These are phyloP conservation scores for Colaptes auratus DNA, from an alignment of 2,113 vertebrate genomes.

Conservation along the genomic window DNA sequence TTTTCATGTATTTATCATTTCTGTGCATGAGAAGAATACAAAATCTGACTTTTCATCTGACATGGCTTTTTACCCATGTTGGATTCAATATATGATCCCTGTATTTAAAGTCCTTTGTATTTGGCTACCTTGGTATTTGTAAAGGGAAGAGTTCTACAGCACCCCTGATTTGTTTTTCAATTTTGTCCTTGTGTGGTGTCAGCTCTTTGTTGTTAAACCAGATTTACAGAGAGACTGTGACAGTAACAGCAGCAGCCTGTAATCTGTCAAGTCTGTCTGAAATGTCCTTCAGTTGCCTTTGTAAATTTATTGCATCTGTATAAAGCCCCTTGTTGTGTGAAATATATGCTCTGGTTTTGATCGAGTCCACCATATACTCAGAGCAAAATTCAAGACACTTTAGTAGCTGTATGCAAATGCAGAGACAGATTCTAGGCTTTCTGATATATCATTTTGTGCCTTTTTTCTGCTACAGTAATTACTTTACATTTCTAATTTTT, in stretches of 20 bases:
- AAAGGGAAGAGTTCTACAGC: not conserved
- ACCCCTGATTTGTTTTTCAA: not conserved
- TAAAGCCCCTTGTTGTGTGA: constrained; percentile 29
- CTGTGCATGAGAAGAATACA: not conserved
- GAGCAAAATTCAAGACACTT: constrained; percentile 39
- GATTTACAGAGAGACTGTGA: constrained; percentile 52
- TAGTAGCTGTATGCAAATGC: constrained; percentile 7
- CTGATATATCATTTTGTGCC: not conserved
- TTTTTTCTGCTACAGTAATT: constrained; percentile 34
- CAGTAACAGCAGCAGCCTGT: constrained; percentile 44
- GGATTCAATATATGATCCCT: not conserved
- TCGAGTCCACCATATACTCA: constrained; percentile 23
- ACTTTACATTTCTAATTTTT: constrained; percentile 38
- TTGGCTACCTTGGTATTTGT: not conserved
- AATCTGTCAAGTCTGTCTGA: constrained; percentile 58
- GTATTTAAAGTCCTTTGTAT: not conserved
- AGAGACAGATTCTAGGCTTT: not conserved
- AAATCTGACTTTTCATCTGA: not conserved
- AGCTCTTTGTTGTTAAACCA: constrained; percentile 47
- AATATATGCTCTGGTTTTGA: constrained; percentile 25
- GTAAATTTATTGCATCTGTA: constrained; percentile 39
- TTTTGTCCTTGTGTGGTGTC: constrained; percentile 50
- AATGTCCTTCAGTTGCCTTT: constrained; percentile 47
- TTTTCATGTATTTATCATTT: not conserved
- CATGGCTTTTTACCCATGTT: not conserved